Conservation (phyloP, 2,113 vertebrate species). For the Aegithalos caudatus region DNA sequence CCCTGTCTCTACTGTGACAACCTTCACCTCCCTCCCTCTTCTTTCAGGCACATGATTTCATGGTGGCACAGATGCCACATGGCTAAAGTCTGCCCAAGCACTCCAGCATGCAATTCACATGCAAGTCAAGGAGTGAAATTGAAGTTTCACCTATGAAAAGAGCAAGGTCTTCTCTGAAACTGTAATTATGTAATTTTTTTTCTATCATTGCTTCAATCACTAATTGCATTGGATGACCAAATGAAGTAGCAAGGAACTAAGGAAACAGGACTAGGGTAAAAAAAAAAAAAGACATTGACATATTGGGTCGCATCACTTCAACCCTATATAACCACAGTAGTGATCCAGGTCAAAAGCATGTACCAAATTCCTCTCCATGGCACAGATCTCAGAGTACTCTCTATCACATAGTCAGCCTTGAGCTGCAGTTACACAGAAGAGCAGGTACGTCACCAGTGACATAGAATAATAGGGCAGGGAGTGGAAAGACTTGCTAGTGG, state of each 20-base stretch:
- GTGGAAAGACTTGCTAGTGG: not conserved
- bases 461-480: not conserved
- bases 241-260: not conserved
- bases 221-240: not conserved
- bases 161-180: not conserved
- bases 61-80: not conserved
- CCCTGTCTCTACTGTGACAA: not conserved
- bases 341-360: not conserved
- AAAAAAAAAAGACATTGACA: not conserved
- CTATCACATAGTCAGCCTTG: not conserved
- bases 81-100: not conserved
- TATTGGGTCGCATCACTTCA: not conserved
- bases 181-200: not conserved
- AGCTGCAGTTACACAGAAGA: not conserved
- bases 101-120: not conserved
- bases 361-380: not conserved
- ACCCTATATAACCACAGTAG: not conserved
- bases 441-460: not conserved
- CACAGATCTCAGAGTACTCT: not conserved
- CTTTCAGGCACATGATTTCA: not conserved
- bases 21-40: not conserved
- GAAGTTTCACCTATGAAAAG: not conserved
- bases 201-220: not conserved
- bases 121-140: not conserved
- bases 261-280: not conserved